Conservation (phyloP, 2,888 invertebrate species). For the Entomobrya multifasciata region DNA sequence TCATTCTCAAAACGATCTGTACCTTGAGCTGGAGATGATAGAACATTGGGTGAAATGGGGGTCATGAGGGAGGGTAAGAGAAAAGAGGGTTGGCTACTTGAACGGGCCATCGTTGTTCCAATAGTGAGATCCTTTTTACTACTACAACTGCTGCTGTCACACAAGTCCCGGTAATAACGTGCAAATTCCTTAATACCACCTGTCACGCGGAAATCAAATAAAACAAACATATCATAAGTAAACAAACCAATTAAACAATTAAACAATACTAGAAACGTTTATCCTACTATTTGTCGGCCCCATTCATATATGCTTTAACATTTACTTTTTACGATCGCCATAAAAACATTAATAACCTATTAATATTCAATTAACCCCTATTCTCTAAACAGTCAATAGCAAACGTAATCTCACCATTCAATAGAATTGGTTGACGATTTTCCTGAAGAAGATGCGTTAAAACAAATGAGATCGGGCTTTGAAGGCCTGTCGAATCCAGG, state of each 20-base stretch:
- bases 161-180: slow-evolving; percentile 34
- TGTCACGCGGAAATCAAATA: too few relatives aligned
- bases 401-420: slow-evolving; percentile 87
- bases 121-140: slow-evolving; percentile 67
- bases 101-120: slow-evolving; percentile 55
- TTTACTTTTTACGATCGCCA: too few relatives aligned
- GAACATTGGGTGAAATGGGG: slow-evolving; percentile 36
- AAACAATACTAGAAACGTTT: too few relatives aligned
- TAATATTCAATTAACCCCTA: neutral
- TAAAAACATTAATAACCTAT: too few relatives aligned
- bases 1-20: slow-evolving; percentile 65
- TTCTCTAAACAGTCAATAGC: too few relatives aligned
- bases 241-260: too few relatives aligned
- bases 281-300: too few relatives aligned
- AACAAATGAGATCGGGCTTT: slow-evolving; percentile 86
- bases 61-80: slow-evolving; percentile 43
- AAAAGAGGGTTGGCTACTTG: slow-evolving; percentile 65
- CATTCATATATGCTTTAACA: too few relatives aligned
- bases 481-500: slow-evolving; percentile 83
- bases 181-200: slow-evolving; percentile 47
- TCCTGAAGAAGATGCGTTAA: slow-evolving; percentile 86
- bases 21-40: slow-evolving; percentile 53
- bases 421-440: slow-evolving; percentile 85
- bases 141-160: slow-evolving; percentile 42
- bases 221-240: neutral